Evolutionary conservation across 1,140 invertebrate genomes (phyloP), one percentile per base, ranked within the genome.

Genomic region (Adelges cooleyi): DNA sequence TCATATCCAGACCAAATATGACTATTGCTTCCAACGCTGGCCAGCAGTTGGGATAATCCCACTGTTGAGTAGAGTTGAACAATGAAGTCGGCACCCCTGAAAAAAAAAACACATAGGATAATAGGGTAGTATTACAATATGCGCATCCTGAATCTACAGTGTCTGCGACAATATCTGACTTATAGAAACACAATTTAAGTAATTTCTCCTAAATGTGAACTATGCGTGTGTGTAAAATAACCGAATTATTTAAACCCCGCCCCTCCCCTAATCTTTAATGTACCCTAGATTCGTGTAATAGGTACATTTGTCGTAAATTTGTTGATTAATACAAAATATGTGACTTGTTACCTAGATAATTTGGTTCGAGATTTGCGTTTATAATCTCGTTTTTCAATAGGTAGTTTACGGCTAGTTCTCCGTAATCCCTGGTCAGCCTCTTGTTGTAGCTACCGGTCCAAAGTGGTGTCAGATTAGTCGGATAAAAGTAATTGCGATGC

Each of bases 11-110:
- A 38, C 82, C 81, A 48, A 82, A 76, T 15, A 77, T 71, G 2
- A 84, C 70, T 50, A 84, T 73, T 36, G 84, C 80, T 68, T 92
- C 87, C 13, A 89, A 75, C 15, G 89, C 89, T 44, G 88, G 81
- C 90, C 90, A 93, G 0, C 84, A 86, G 71, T 92, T 92, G 0
- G 89, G 89, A 69, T 82, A 86, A 72, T 93, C 90, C 90, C 90
- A 93, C 75, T 92, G 89, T 73, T 92, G 83, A 3, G 83, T 82
- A n/a, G 83, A 84, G 3, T 80, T 72, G 25, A 79, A 71, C 17
- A 87, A 69, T 0, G 87, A 87, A 0, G 86, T 77, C 3, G 90
- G 89, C 17, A 88, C 79, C 2, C 88, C 87, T 68, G 38, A 15
- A 49, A 59, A 36, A 65, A 25, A 33, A 29, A 15, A n/a, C n/a